Evolutionary conservation across 1,140 invertebrate species (phyloP), one percentile per base, ranked within the genome.

Genomic region (Drosophila albomicans): DNA sequence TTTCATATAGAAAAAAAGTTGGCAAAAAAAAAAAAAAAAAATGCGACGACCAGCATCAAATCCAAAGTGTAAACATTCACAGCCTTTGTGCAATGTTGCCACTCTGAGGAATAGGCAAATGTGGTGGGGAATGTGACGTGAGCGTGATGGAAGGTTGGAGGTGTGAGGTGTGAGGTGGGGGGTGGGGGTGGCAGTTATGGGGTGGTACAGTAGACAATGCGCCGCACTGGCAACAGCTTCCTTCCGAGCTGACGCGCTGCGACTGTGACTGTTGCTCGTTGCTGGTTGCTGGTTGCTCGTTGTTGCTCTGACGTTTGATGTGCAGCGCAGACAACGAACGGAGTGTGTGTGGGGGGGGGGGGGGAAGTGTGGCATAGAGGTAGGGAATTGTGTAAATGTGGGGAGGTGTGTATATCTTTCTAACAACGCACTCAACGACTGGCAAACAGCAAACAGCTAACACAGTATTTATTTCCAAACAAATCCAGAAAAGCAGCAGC

Each of bases 51-150:
- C 84, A 89, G 70, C 51, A 78, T 64, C 85, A 88, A 88, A 88
- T 88, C 84, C 80, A 88, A 84, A 88, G 84, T 88, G 84, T 88
- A 88, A 88, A 88, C 84, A 88, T 88, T 88, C 84, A 89, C 85
- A 88, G 84, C 85, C 84, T 82, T 63, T 78, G 67, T 56, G 71
- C 49, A 67, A 49, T 73, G 20, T 25, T 25, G 49, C 43, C 38
- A 65, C 65, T 77, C 63, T 59, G 67, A 41, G 16, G 45, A 66
- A 72, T 72, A 71, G 69, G 52, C 52, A 56, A 41, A 43, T 43
- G 43, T 20, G 49, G 10, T 13, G 46, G 5, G 43, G 3, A 11
- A 35, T n/a, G 57, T 15, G 28, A 13, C 16, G 30, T 25, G 45
- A 48, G 6, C 10, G 28, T 5, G 38, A n/a, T 6, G 16, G 30